Evolutionary conservation across 2,113 vertebrate species (phyloP), one percentile per base, ranked within the genome.

Genomic region (Xiphophorus maculatus): DNA sequence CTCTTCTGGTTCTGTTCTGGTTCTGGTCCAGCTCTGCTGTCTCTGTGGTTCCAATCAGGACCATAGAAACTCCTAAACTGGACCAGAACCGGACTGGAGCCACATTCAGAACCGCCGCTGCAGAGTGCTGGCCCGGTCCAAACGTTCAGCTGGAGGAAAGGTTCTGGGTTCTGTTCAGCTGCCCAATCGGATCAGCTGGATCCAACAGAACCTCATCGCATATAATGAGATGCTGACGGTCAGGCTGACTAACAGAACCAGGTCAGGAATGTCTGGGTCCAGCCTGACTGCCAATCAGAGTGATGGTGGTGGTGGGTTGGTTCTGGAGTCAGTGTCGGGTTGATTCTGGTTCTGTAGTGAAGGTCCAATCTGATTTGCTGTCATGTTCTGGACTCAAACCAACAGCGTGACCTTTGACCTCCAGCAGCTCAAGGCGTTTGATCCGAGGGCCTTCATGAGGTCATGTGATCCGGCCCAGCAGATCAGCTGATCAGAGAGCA

Each of bases 51-150:
- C 33, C 28, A 32, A 37, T 13, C 65, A 28, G 22, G 69, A 83
- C 83, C 83, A 77, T 71, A 75, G 82, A 77, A 71, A 40, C 27
- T 72, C 44, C 8, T 63, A 68, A 40, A 66, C 12, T 8, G 6
- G 19, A 69, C 35, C 54, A 62, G 5, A 62, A 4, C 67, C 66
- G 63, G 62, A 71, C 62, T 67, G 0, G 40, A 19, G 17, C 66
- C 27, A 48, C 25, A 17, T 12, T 7, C 65, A 66, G 62, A 33
- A 32, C 12, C 15, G 17, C 4, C 0, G 9, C 63, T 33, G 30
- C 63, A 64, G 15, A 33, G 8, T 30, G 1, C 62, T 30, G 35
- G 40, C 25, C 35, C 1, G 22, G 14, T 15, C 30, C 62, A 32
- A 29, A 19, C 1, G 4, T 30, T 63, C 61, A 54, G 51, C 51